Percentiles rank a stretch among this genome's conserved stretches.
Conservation (phyloP, 2,797 vertebrate species). For the Molossus molossus region DNA sequence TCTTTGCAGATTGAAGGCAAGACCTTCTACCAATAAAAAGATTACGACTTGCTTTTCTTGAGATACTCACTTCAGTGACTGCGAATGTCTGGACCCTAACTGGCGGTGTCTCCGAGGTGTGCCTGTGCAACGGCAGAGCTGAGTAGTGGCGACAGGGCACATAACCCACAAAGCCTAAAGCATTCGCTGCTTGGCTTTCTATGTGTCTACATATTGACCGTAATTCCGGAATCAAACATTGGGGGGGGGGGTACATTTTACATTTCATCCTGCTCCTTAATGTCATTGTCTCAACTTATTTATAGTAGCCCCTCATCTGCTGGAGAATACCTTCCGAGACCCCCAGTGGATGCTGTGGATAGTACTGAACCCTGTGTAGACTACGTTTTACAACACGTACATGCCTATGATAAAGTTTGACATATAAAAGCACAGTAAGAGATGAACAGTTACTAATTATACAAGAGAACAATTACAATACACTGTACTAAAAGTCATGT, state of each 20-base stretch:
- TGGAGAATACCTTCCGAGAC: background rate
- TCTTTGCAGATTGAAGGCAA: background rate
- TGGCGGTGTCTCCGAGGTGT: background rate
- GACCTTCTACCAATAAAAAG: background rate
- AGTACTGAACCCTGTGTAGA: background rate
- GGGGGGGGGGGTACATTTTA: background rate
- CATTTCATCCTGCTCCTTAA: background rate
- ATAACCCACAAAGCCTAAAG: background rate
- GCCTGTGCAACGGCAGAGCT: background rate
- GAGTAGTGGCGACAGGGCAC: background rate
- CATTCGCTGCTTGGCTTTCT: background rate
- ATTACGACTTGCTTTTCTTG: background rate
- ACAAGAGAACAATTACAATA: background rate
- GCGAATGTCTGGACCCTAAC: background rate
- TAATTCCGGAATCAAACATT: background rate
- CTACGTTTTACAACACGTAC: background rate
- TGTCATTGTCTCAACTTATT: background rate
- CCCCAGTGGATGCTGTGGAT: background rate
- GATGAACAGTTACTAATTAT: background rate
- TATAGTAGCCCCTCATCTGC: background rate
- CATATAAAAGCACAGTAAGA: background rate
- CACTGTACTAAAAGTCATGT: background rate
- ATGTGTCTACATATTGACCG: background rate
- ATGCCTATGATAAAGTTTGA: background rate
- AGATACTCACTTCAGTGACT: background rate